phyloP scores from a whole-genome alignment of 2,888 invertebrate genomes.

The Limnephilus auricula region DNA sequence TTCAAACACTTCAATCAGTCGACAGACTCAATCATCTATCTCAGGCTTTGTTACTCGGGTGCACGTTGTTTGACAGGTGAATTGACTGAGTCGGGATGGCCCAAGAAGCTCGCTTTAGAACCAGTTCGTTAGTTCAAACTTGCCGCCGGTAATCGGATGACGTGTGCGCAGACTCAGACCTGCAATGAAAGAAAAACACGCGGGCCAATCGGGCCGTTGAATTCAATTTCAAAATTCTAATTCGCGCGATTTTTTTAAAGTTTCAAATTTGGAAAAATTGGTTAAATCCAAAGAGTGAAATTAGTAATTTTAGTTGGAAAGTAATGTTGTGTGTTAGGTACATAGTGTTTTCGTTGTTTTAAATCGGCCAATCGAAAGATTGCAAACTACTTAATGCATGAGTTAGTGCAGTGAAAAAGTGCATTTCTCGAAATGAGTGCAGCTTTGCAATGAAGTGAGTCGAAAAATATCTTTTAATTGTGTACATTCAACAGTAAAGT shows the following conservation, averaged over 20 bases:
- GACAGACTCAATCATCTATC: background rate
- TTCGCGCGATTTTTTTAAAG: constrained; percentile 35
- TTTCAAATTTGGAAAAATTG: constrained; percentile 5
- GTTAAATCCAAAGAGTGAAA: background rate
- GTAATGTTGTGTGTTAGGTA: background rate
- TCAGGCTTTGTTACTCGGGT: background rate
- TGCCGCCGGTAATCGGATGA: constrained; percentile 48
- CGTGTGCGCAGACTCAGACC: constrained; percentile 15
- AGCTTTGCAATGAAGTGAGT: constrained; percentile 13
- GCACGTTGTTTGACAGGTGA: background rate
- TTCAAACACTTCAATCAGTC: background rate
- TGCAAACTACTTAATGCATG: constrained; percentile 46
- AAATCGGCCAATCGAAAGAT: constrained; percentile 48
- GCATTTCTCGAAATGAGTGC: constrained; percentile 33
- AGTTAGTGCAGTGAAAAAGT: constrained; percentile 33
- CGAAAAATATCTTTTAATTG: background rate
- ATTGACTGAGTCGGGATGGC: constrained; percentile 37
- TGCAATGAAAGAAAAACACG: constrained; percentile 34
- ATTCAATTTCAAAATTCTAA: constrained; percentile 9
- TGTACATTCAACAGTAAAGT: background rate
- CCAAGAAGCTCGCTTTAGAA: constrained; percentile 51
- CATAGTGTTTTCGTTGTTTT: constrained; percentile 46
- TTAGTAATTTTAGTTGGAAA: background rate
- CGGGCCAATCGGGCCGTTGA: constrained; percentile 26
- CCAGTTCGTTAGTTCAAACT: constrained; percentile 56